These are phyloP conservation scores for Lamellibrachia columna DNA, from an alignment of 2,888 invertebrate species.

Conservation along the genomic window DNA sequence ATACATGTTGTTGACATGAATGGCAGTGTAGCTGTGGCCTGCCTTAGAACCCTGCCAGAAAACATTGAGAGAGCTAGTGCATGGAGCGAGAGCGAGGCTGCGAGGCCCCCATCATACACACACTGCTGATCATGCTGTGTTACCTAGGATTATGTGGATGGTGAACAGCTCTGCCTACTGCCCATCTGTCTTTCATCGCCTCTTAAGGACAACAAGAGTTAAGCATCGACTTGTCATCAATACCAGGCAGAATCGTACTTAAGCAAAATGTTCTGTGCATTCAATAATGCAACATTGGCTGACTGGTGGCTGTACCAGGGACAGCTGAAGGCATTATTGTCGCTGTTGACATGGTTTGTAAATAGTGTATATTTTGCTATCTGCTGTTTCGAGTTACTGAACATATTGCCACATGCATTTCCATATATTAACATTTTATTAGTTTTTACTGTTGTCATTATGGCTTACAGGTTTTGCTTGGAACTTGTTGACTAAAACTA, in stretches of 20 bases:
- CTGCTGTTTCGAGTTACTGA: neutral
- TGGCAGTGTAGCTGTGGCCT: neutral
- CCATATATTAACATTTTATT: neutral
- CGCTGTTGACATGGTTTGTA: neutral
- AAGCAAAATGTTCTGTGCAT: neutral
- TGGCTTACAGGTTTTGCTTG: conserved; percentile 3
- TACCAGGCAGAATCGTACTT: neutral
- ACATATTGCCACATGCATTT: conserved; percentile 6
- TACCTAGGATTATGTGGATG: neutral
- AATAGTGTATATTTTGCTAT: neutral
- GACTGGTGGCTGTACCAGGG: neutral
- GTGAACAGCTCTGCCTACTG: neutral
- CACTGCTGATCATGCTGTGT: neutral
- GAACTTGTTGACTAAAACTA: neutral
- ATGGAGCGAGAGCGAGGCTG: too few species aligned
- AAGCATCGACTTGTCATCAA: conserved; percentile 9
- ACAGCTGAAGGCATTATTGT: neutral
- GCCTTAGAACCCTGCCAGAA: neutral
- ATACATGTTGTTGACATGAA: neutral
- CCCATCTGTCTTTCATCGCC: neutral
- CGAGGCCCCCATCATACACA: neutral
- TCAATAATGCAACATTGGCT: neutral
- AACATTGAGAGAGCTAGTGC: neutral
- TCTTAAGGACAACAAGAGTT: neutral
- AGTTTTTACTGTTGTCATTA: conserved; percentile 6